Percentiles rank a stretch among this genome's conserved stretches.
Evolutionary conservation across 2,113 vertebrate genomes (phyloP).

Genomic region (Phoenicopterus ruber): DNA sequence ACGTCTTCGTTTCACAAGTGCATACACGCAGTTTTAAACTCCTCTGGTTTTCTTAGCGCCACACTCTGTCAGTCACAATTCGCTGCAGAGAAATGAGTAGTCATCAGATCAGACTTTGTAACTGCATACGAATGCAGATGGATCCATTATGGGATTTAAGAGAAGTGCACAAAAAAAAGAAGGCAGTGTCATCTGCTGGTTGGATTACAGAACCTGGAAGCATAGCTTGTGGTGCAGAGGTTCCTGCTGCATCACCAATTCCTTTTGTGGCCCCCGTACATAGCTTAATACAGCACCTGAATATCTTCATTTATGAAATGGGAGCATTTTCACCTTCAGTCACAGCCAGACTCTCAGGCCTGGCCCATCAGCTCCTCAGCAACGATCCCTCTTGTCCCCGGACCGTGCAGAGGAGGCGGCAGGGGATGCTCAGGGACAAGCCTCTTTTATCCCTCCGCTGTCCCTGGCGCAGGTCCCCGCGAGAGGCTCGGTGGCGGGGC

Average conservation of each 20-base stretch:
- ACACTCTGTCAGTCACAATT: conserved; percentile 2
- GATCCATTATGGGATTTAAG: background rate
- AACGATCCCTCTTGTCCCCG: background rate
- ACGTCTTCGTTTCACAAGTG: background rate
- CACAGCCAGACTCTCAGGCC: background rate
- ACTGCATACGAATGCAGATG: background rate
- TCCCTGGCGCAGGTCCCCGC: rapidly evolving
- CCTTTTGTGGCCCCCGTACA: background rate
- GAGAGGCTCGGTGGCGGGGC: background rate
- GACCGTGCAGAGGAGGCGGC: background rate
- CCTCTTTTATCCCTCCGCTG: background rate
- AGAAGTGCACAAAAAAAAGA: background rate
- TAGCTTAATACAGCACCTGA: background rate
- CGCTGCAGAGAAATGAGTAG: background rate
- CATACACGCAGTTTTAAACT: background rate
- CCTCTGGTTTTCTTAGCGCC: background rate
- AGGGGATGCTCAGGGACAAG: background rate
- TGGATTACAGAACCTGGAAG: background rate
- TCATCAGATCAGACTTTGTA: conserved; percentile 1
- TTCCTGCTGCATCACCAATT: background rate
- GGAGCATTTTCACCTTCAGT: background rate
- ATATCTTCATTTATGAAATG: background rate
- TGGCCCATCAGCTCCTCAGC: background rate
- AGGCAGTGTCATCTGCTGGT: background rate
- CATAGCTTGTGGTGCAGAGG: background rate